Evolutionary conservation across 2,797 vertebrate genomes (phyloP).

Genomic region (Ispidina picta): DNA sequence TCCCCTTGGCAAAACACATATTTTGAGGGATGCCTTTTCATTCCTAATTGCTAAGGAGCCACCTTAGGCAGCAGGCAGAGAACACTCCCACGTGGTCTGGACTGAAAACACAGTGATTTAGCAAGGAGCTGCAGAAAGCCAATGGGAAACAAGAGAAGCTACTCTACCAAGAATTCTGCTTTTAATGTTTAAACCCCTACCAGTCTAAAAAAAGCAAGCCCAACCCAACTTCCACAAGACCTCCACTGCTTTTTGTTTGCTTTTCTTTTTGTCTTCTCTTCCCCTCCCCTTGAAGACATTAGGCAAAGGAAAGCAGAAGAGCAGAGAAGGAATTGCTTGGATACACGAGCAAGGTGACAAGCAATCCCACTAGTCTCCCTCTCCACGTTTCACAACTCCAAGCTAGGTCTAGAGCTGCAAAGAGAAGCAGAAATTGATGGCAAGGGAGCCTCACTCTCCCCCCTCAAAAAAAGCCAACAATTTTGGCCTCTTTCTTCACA

Average conservation of each 20-base stretch:
- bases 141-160: not conserved
- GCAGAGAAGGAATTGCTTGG: not conserved
- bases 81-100: not conserved
- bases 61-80: not conserved
- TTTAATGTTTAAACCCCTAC: not conserved
- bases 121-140: not conserved
- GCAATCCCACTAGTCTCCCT: not conserved
- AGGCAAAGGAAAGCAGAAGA: not conserved
- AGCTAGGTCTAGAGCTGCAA: not conserved
- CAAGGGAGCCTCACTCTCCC: not conserved
- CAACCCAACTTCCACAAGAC: not conserved
- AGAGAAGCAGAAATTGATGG: not conserved
- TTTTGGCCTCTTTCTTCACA: not conserved
- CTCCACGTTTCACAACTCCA: rapidly evolving
- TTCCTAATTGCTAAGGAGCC: not conserved
- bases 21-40: not conserved
- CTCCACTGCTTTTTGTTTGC: not conserved
- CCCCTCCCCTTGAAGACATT: not conserved
- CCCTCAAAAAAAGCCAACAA: rapidly evolving
- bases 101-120: not conserved
- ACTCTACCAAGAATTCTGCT: not conserved
- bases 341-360: not conserved
- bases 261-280: not conserved
- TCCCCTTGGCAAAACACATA: not conserved
- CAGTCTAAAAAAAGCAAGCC: not conserved